A percentile compares a stretch with the other conserved stretches of the same genome.
Evolutionary conservation across 2,113 vertebrate species (phyloP).

Genomic region (Leucopsar rothschildi): DNA sequence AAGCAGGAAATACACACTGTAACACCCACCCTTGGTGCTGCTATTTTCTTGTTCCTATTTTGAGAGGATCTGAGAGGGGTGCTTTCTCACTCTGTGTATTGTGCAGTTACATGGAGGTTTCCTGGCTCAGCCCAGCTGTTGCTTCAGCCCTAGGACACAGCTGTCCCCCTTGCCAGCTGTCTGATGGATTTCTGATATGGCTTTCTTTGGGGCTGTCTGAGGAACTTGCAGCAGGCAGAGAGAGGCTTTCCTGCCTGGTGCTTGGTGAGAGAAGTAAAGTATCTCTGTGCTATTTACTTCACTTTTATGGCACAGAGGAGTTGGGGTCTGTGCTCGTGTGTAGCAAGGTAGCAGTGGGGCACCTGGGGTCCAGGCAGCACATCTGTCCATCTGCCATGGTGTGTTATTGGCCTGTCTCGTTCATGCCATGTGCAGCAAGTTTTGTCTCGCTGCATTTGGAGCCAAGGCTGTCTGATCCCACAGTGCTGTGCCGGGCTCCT

Average conservation of each 20-base stretch:
- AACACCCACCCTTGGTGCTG: neutral
- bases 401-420: fast-evolving
- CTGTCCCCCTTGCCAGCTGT: neutral
- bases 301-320: fast-evolving
- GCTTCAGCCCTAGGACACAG: neutral
- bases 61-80: neutral
- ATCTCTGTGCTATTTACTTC: neutral
- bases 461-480: neutral
- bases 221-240: neutral
- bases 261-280: neutral
- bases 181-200: fast-evolving
- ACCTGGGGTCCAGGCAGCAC: neutral
- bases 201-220: neutral
- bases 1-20: neutral
- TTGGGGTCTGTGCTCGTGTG: fast-evolving
- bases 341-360: neutral
- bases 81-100: neutral
- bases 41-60: neutral
- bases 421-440: neutral
- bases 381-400: fast-evolving
- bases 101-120: neutral
- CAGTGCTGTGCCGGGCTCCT: neutral
- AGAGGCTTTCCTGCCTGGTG: neutral
- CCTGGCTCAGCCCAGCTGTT: neutral
- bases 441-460: neutral